A percentile compares a stretch with the other conserved stretches of the same genome.
These are phyloP conservation scores for Oreocharis arfaki DNA, from an alignment of 2,113 vertebrate species.

Conservation along the genomic window DNA sequence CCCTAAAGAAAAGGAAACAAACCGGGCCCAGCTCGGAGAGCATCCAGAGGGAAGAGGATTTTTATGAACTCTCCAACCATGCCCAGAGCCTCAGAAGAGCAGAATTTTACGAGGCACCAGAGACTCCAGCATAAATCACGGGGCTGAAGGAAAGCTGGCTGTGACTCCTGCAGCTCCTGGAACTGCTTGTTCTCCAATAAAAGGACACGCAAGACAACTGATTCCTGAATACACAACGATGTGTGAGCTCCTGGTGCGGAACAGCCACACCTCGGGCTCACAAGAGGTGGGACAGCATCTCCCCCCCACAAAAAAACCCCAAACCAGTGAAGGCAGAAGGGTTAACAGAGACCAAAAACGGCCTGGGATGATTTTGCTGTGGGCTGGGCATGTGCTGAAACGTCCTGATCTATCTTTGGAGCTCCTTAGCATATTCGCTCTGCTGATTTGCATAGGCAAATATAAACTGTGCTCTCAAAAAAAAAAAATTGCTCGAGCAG, in stretches of 20 bases:
- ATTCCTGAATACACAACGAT: not conserved
- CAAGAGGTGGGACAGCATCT: not conserved
- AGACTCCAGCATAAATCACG: not conserved
- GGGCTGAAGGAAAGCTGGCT: not conserved
- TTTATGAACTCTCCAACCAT: not conserved
- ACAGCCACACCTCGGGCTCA: rapidly evolving
- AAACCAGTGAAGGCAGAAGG: not conserved
- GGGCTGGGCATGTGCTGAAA: not conserved
- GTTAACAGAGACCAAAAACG: not conserved
- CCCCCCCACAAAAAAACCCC: not conserved
- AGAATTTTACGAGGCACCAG: not conserved
- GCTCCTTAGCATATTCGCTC: slow-evolving; percentile 44
- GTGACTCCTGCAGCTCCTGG: not conserved
- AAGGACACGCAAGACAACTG: not conserved
- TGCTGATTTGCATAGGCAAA: slow-evolving; percentile 55
- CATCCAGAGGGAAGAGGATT: not conserved
- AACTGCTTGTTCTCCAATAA: not conserved
- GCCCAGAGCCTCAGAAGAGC: not conserved
- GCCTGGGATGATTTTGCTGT: not conserved
- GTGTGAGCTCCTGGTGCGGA: not conserved
- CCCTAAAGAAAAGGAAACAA: not conserved
- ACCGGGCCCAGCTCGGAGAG: not conserved
- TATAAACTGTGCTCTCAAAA: slow-evolving; percentile 42
- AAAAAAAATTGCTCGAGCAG: slow-evolving; percentile 54
- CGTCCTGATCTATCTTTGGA: slow-evolving; percentile 49